A percentile compares a stretch with the other conserved stretches of the same genome.
Evolutionary conservation across 2,797 vertebrate species (phyloP).

Genomic region (Macroramphosus scolopax): DNA sequence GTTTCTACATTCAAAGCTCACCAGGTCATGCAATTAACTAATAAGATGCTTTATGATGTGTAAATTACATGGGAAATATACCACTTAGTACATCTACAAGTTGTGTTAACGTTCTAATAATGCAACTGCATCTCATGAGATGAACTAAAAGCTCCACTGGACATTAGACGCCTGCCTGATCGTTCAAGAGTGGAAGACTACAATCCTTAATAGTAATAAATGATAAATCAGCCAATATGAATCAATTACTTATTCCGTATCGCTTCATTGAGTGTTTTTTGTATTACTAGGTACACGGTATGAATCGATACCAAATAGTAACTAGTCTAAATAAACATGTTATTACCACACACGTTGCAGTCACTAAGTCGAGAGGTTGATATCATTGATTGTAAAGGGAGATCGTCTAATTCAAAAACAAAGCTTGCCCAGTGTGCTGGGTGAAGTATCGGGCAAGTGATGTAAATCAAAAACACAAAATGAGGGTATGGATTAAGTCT

Average conservation of each 20-base stretch:
- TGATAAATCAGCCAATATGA: slow-evolving; percentile 29
- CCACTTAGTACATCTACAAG: too few relatives aligned
- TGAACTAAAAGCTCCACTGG: neutral
- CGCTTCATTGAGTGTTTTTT: slow-evolving; percentile 11
- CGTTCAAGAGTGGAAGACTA: slow-evolving; percentile 9
- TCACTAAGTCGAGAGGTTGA: neutral
- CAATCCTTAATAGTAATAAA: slow-evolving; percentile 21
- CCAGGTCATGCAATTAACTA: neutral
- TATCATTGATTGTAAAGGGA: slow-evolving; percentile 5
- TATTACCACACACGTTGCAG: slow-evolving; percentile 10
- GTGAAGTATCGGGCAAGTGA: too few relatives aligned
- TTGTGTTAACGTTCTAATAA: too few relatives aligned
- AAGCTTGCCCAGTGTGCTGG: neutral
- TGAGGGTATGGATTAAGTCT: too few relatives aligned
- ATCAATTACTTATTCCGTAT: slow-evolving; percentile 19
- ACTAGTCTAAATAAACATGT: too few relatives aligned
- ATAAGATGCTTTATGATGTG: too few relatives aligned
- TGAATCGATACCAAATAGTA: too few relatives aligned
- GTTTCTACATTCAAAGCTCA: neutral
- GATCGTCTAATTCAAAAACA: slow-evolving; percentile 2
- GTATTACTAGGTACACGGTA: slow-evolving; percentile 23
- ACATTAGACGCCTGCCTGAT: too few relatives aligned
- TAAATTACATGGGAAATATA: too few relatives aligned
- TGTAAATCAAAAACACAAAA: too few relatives aligned
- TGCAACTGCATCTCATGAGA: too few relatives aligned